phyloP scores from a whole-genome alignment of 2,888 invertebrate species.

The Heliconius hortense region DNA sequence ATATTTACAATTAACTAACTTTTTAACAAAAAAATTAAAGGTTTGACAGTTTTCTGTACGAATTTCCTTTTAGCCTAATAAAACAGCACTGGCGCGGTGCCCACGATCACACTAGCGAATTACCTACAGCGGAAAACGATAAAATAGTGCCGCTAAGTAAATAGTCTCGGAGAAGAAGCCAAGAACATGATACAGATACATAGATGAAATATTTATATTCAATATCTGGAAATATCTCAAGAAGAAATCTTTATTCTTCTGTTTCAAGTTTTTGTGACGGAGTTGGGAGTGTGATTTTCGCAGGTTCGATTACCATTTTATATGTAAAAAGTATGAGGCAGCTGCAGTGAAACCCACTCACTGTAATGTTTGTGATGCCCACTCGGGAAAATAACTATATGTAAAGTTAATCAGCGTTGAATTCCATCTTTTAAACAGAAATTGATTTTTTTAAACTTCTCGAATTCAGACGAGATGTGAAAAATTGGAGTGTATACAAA shows the following conservation, averaged over 20 bases:
- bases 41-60: neutral
- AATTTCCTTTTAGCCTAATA: slow-evolving; percentile 17
- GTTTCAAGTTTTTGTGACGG: neutral
- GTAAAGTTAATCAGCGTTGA: no score
- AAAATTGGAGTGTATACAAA: no score
- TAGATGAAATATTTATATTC: neutral
- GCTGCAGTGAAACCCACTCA: no score
- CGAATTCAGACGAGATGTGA: no score
- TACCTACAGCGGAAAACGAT: slow-evolving; percentile 25
- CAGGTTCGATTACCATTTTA: no score
- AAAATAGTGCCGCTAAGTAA: slow-evolving; percentile 22
- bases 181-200: slow-evolving; percentile 16
- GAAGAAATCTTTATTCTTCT: neutral
- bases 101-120: slow-evolving; percentile 20
- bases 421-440: no score
- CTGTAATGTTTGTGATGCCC: no score
- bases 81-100: slow-evolving; percentile 24
- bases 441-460: no score
- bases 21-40: slow-evolving; percentile 1
- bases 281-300: no score
- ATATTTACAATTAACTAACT: neutral
- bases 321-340: no score
- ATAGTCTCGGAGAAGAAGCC: slow-evolving; percentile 17
- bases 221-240: neutral
- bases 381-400: no score